phyloP scores from a whole-genome alignment of 2,888 invertebrate species.

The Eupsilia transversa region DNA sequence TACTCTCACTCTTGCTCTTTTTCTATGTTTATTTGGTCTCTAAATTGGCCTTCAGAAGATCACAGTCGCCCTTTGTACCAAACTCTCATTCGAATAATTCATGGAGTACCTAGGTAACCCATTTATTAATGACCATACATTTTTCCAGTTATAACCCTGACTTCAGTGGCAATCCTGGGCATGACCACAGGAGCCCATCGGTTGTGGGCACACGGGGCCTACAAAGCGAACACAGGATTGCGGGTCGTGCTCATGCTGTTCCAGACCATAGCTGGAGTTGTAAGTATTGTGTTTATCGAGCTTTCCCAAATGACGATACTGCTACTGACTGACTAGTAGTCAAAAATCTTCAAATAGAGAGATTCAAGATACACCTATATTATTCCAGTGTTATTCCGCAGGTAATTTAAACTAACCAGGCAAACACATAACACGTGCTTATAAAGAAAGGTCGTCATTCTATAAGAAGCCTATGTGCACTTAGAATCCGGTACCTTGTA shows the following conservation, averaged over 20 bases:
- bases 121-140: background rate
- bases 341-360: background rate
- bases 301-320: background rate
- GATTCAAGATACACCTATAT: background rate
- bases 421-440: background rate
- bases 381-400: background rate
- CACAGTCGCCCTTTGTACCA: background rate
- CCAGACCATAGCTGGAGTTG: constrained; percentile 97
- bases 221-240: constrained; percentile 93
- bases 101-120: background rate
- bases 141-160: constrained; percentile 91
- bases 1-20: background rate
- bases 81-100: background rate
- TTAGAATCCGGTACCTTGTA: background rate
- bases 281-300: constrained; percentile 81
- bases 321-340: too few relatives aligned
- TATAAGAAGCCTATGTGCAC: background rate
- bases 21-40: too few relatives aligned
- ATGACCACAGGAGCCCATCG: constrained; percentile 98
- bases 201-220: constrained; percentile 97
- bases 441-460: background rate
- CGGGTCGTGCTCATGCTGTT: constrained; percentile 94
- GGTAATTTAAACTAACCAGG: background rate
- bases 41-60: background rate
- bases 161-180: constrained; percentile 93